Evolutionary conservation across 2,888 invertebrate genomes (phyloP), one percentile per base, ranked within the genome.

Genomic region (Isoperla grammatica): DNA sequence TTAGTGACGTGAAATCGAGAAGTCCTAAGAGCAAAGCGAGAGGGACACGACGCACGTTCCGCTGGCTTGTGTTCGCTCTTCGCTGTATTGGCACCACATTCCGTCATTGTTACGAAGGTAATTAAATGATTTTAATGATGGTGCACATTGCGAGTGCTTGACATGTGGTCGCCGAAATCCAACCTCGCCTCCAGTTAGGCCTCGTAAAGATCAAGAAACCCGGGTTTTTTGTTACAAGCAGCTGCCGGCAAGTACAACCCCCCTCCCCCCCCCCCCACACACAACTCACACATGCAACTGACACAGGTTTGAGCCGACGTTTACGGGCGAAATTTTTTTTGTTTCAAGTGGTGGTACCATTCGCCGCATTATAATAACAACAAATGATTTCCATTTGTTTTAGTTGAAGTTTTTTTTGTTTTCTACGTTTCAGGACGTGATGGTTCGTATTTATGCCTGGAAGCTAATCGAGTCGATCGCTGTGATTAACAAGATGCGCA

Each of bases 121-220:
- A 49, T 49, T 49, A 49, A 49, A 49, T 49, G 3, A 23, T 23
- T 49, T 49, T 49, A 48, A 49, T 23, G 49, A 29, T 29, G 15
- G 15, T 29, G 35, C 11, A 29, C 13, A 49, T 49, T 49, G 49
- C 15, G 49, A 22, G 49, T 49, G 49, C 22, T 29, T 49, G 29
- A 22, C 49, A 49, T 49, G 49, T 49, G 49, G 49, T 49, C 35
- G 49, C 49, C 29, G 49, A 49, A 49, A 13, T 29, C 9, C 15
- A 15, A 15, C 49, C 22, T 17, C 35, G 23, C 15, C 29, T 29
- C 29, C 4, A 29, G 29, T 29, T 29, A 29, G 4, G 29, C 49
- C 23, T 49, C 49, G 49, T 49, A 49, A 49, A 49, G 29, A 49
- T 49, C 49, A 29, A 13, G 49, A 29, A 29, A 29, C 35, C 29